Evolutionary conservation across 2,113 vertebrate genomes (phyloP), one percentile per base, ranked within the genome.

Genomic region (Pterophyllum scalare): DNA sequence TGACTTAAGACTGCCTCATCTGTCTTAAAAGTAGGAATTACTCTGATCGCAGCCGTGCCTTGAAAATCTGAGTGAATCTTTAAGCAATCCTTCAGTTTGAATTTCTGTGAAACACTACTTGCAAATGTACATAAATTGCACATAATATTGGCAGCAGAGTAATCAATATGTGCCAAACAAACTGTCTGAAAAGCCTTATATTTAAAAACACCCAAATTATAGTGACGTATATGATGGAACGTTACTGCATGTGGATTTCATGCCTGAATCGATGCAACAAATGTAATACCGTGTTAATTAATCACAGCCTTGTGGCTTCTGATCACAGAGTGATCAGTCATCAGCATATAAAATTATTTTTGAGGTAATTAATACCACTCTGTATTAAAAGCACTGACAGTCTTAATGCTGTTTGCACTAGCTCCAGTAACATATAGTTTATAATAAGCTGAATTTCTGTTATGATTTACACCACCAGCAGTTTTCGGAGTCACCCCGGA

Each of bases 291-390:
- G 28, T 59, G 57, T 75, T 76, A 79, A 76, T 82, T 77, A 82
- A 74, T 88, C 26, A 33, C 67, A 60, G 22, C 22, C 57, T 49
- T 79, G 59, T 80, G 19, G 59, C 13, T 19, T 22, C 46, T 52
- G 81, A 82, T 78, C 40, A 49, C 33, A 31, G 19, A 58, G 74
- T 59, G 72, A 82, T 87, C 80, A 75, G 40, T 76, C 56, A 77
- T 82, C 70, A 82, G 40, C 58, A 77, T 72, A 22, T 43, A 61
- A 59, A 79, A 59, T 67, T 54, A 59, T 83, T 76, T 65, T 46
- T 17, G 3, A 59, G 28, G 58, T 75, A 65, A 83, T 86, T 81
- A 65, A 65, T 78, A 61, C 56, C 22, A 6, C 74, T 61, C 33
- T 5, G 24, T 79, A 26, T 38, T 60, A 56, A 75, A 43, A 59